These are phyloP conservation scores for Palloptera scutellata DNA, from an alignment of 2,888 invertebrate genomes.

Conservation along the genomic window DNA sequence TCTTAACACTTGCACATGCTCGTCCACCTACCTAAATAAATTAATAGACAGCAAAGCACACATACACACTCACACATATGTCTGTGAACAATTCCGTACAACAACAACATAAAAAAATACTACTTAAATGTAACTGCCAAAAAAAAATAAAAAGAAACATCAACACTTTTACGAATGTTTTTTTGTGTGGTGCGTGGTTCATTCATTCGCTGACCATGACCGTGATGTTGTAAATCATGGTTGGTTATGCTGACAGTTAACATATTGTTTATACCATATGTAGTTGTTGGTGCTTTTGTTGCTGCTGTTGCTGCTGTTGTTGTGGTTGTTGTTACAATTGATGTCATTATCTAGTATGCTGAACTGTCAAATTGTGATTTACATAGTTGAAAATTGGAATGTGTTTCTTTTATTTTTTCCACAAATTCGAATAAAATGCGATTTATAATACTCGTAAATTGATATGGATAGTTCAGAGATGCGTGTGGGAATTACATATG, in stretches of 20 bases:
- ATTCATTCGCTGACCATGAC: constrained; percentile 48
- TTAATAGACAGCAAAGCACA: no score
- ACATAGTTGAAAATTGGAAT: background rate
- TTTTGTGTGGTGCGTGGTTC: constrained; percentile 5
- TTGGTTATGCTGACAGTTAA: constrained; percentile 31
- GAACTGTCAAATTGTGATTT: background rate
- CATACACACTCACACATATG: no score
- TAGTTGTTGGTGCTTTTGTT: background rate
- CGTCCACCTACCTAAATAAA: no score
- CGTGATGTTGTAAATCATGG: constrained; percentile 53
- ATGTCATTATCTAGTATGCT: background rate
- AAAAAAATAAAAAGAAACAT: background rate
- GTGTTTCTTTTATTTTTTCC: no score
- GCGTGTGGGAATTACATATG: no score
- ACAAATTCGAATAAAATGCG: no score
- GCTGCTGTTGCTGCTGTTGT: background rate
- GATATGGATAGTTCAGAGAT: no score
- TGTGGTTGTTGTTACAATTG: background rate
- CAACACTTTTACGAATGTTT: background rate
- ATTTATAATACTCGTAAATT: no score
- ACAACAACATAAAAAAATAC: no score
- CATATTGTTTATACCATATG: constrained; percentile 20
- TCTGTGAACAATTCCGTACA: no score
- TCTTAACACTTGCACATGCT: no score
- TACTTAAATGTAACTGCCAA: background rate